Percentiles rank a stretch among this genome's conserved stretches.
These are phyloP conservation scores for Falco berigora DNA, from an alignment of 2,797 vertebrate genomes.

Conservation along the genomic window DNA sequence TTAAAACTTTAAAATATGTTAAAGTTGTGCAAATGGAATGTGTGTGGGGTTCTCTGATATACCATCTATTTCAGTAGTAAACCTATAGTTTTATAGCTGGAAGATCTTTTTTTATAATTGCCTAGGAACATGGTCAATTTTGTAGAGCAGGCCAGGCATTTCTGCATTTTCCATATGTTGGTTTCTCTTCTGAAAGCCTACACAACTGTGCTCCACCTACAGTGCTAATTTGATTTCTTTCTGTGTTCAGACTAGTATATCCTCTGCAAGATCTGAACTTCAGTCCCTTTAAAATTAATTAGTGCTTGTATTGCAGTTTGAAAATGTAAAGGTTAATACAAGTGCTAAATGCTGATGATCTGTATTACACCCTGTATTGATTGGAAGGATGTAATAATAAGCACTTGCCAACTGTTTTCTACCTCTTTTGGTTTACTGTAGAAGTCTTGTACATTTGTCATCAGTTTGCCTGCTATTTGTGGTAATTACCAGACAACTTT, in stretches of 20 bases:
- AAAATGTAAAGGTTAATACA: constrained; percentile 4
- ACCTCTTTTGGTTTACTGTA: not conserved
- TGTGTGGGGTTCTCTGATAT: not conserved
- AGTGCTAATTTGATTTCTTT: not conserved
- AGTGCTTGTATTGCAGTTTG: not conserved
- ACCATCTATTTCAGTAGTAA: not conserved
- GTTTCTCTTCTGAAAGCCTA: not conserved
- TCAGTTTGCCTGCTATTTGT: not conserved
- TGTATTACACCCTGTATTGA: not conserved
- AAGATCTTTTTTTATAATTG: not conserved
- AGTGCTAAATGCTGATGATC: not conserved
- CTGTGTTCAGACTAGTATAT: not conserved
- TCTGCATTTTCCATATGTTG: constrained; percentile 22
- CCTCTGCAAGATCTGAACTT: not conserved
- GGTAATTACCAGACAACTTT: not conserved
- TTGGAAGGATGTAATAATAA: not conserved
- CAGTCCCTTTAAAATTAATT: not conserved
- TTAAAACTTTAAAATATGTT: not conserved
- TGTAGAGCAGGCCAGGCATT: not conserved
- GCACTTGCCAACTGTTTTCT: not conserved
- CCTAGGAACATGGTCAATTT: not conserved
- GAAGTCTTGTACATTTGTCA: not conserved
- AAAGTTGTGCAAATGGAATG: not conserved
- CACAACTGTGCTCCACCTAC: not conserved
- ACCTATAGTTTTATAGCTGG: not conserved